Percentiles rank a stretch among this genome's conserved stretches.
phyloP scores from a whole-genome alignment of 1,140 invertebrate species.

The Ladona fulva region DNA sequence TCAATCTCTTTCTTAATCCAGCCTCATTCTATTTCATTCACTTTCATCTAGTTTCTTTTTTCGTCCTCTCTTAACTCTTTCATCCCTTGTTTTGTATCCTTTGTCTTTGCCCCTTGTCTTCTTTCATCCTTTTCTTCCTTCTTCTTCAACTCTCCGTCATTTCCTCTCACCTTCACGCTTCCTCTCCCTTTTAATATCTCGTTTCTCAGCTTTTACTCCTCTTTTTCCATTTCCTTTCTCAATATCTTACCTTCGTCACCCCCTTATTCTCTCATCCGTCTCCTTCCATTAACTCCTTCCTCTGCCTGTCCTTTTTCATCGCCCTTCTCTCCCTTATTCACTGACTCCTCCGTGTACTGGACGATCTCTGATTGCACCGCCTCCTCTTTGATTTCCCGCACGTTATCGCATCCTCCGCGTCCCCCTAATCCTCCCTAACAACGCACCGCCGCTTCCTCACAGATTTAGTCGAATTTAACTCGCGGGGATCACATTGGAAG shows the following conservation, averaged over 20 bases:
- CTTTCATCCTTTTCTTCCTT: background rate
- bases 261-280: background rate
- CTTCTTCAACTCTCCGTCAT: background rate
- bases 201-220: background rate
- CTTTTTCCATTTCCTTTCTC: background rate
- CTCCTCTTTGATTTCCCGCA: no score
- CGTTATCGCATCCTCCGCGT: no score
- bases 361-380: no score
- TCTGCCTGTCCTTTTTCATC: background rate
- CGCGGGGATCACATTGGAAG: no score
- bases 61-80: background rate
- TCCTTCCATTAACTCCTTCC: background rate
- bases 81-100: background rate
- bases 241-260: background rate
- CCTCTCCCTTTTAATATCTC: no score
- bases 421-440: no score
- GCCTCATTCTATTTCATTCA: background rate
- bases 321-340: background rate
- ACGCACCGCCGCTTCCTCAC: no score
- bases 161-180: no score
- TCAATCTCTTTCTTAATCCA: background rate
- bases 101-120: background rate
- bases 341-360: background rate
- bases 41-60: background rate
- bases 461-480: no score